These are phyloP conservation scores for Liolophura sinensis DNA, from an alignment of 1,140 invertebrate species.

Conservation along the genomic window DNA sequence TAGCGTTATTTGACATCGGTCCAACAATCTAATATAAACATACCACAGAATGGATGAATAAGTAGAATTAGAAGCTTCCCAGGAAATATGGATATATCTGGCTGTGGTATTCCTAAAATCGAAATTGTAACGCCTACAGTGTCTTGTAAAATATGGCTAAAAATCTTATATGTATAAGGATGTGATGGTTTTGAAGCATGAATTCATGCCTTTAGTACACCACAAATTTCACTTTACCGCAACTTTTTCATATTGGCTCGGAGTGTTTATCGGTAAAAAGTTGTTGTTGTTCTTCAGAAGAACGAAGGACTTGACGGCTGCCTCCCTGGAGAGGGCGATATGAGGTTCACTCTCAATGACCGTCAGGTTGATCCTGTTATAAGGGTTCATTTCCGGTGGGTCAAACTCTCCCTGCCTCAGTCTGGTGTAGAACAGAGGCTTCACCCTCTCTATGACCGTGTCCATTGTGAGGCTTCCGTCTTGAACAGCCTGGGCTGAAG, in stretches of 20 bases:
- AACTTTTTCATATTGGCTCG: constrained; percentile 14
- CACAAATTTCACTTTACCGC: constrained; percentile 20
- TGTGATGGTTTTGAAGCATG: too few relatives aligned
- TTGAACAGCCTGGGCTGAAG: constrained; percentile 18
- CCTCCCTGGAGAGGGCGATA: constrained; percentile 28
- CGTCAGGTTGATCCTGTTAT: constrained; percentile 24
- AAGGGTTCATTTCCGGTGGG: constrained; percentile 49
- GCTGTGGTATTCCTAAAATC: neutral
- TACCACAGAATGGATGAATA: neutral
- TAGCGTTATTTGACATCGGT: constrained; percentile 32
- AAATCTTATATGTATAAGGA: neutral
- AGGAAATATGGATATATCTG: neutral
- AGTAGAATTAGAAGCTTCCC: neutral
- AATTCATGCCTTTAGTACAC: neutral
- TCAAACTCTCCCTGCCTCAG: constrained; percentile 55
- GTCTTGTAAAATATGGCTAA: too few relatives aligned
- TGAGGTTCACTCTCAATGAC: constrained; percentile 42
- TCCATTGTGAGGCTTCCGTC: constrained; percentile 11
- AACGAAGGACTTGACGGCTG: constrained; percentile 45
- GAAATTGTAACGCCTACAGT: too few relatives aligned
- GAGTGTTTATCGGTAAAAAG: constrained; percentile 30
- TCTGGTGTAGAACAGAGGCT: constrained; percentile 55
- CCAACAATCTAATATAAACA: constrained; percentile 21
- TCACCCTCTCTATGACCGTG: constrained; percentile 20
- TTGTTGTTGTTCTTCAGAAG: constrained; percentile 46